Conservation (phyloP, 2,888 invertebrate species). For the Nomada fabriciana region DNA sequence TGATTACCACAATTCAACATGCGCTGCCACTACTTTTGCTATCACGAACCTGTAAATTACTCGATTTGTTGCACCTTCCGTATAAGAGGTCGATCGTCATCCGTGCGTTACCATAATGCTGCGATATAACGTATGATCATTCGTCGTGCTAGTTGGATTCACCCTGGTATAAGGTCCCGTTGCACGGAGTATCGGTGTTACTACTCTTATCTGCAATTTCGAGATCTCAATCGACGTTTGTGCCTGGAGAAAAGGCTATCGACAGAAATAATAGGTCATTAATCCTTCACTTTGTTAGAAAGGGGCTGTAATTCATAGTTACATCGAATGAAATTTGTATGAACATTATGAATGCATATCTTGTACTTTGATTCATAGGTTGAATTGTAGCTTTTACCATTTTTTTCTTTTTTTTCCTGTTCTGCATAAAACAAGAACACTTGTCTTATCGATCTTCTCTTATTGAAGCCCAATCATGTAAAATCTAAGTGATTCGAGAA, state of each 20-base stretch:
- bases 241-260: background rate
- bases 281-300: background rate
- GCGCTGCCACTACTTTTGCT: background rate
- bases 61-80: constrained; percentile 4
- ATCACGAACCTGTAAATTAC: constrained; percentile 2
- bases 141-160: constrained; percentile 27
- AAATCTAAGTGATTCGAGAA: no score
- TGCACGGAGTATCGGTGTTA: constrained; percentile 29
- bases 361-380: background rate
- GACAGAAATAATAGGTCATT: background rate
- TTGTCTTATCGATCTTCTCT: no score
- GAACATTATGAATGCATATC: no score
- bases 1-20: background rate
- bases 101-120: constrained; percentile 30
- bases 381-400: no score
- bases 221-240: constrained; percentile 17
- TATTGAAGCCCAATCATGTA: no score
- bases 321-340: background rate
- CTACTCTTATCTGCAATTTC: constrained; percentile 31
- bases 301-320: background rate
- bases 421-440: no score
- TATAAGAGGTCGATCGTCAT: constrained; percentile 28
- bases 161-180: constrained; percentile 39
- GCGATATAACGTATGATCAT: constrained; percentile 26
- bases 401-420: no score